Evolutionary conservation across 2,888 invertebrate genomes (phyloP), one percentile per base, ranked within the genome.

Genomic region (Odontocerum albicorne): DNA sequence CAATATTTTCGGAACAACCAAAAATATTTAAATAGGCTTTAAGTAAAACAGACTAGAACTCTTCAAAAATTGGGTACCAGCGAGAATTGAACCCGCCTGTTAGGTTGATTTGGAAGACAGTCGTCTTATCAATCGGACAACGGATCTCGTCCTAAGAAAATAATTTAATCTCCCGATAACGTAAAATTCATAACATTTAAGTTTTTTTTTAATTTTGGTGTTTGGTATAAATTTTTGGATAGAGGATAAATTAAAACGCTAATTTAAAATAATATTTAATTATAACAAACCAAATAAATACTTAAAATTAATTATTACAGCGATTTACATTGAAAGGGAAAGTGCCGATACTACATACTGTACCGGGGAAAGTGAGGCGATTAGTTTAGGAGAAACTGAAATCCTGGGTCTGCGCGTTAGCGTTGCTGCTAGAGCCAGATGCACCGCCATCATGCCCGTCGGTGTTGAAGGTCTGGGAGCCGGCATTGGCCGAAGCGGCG

Each of bases 221-320:
- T n/a, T n/a, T n/a, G n/a, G n/a, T n/a, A n/a, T n/a, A n/a, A n/a
- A n/a, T n/a, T n/a, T n/a, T n/a, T n/a, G n/a, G n/a, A n/a, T n/a
- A n/a, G n/a, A n/a, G 4, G 6, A 27, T 27, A 10, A 27, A 27
- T 27, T 27, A 27, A 27, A 35, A 35, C 35, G 7, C 35, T n/a
- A 4, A 6, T 35, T 47, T 15, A 12, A 16, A 49, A 50, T 50
- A 43, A 51, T 51, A 58, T 59, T 55, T 55, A 56, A 56, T 60
- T 47, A 51, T 59, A 61, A 61, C 58, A 57, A 59, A 56, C 58
- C 58, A 56, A 61, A 61, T 61, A 61, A 61, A 61, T 61, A 61
- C 56, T 59, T 61, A 61, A 35, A 53, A 53, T 53, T 55, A n/a
- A 15, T 8, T 56, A 49, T 56, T 58, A 61, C 58, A 61, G 61